Base-by-base conservation (phyloP, 2,888 invertebrate genomes). In the Amphipyra tragopoginis region DNA sequence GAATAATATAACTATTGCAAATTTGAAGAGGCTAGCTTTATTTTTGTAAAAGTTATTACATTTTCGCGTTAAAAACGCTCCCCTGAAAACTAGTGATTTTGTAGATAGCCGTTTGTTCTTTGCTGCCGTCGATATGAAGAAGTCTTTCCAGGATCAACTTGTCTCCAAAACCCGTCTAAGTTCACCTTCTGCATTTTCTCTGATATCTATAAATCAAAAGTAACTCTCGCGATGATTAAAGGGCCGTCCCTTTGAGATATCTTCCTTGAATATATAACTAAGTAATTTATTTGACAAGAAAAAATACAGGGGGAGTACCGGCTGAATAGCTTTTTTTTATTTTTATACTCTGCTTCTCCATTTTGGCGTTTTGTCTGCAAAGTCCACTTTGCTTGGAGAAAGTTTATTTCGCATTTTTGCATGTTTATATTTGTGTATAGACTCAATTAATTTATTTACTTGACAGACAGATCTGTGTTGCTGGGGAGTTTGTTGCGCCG, bases 191-290 rank as follows among this genome's bases (percentile, higher is more conserved):
- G 52, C 5, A 9, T 13, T 39, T 34, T 29, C 29, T 10, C 6
- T 52, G 50, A 29, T 15, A 15, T 39, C 5, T 44, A 63, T 69
- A 79, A 82, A 81, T 80, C 80, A 81, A 65, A 76, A 75, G 78
- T 79, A 82, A 83, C 78, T 72, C 82, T 84, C 70, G 72, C 54
- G 33, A 72, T 83, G 83, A 84, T 84, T 81, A 84, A 84, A 83
- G 77, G 73, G 56, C 69, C 77, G 72, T 74, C 63, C 66, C 65
- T 79, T 75, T 52, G 75, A 77, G 77, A 72, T 72, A 70, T 75
- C 72, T 59, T 51, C 63, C 52, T 52, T 79, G 81, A 82, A 84
- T 81, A 74, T 75, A 79, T 78, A 84, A 82, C 75, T 80, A 77
- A 55, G 65, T 80, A 79, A 82, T 83, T 82, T 83, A 75, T 83